Evolutionary conservation across 1,140 invertebrate genomes (phyloP).

Genomic region (Aphaenogaster floridana): DNA sequence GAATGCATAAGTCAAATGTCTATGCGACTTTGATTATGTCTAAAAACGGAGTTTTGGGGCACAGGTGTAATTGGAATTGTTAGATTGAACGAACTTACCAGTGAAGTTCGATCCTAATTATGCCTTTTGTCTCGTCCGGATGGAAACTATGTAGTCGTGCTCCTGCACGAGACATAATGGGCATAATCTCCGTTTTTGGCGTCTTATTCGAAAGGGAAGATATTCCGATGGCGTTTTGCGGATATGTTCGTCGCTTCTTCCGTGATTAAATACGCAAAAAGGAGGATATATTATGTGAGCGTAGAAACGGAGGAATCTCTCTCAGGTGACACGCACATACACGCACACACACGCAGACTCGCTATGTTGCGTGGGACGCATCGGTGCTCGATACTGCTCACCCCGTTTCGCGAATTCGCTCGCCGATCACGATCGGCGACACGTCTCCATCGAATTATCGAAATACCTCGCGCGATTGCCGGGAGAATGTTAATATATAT

Average conservation of each 20-base stretch:
- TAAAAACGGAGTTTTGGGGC: background rate
- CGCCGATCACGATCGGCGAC: constrained; percentile 79
- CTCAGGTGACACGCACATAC: constrained; percentile 38
- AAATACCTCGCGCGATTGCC: constrained; percentile 75
- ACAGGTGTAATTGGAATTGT: constrained; percentile 8
- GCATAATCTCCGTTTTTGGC: background rate
- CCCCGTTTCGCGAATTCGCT: constrained; percentile 77
- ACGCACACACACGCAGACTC: background rate
- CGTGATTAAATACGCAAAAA: constrained; percentile 35
- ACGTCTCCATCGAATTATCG: constrained; percentile 79
- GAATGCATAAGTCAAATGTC: background rate
- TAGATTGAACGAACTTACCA: too few relatives aligned
- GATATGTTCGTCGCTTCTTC: constrained; percentile 36
- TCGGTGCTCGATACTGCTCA: constrained; percentile 71
- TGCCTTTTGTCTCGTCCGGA: too few relatives aligned
- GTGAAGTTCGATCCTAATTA: too few relatives aligned
- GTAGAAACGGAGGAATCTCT: constrained; percentile 7
- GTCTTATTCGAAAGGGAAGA: constrained; percentile 12
- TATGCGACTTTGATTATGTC: constrained; percentile 22
- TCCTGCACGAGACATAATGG: too few relatives aligned
- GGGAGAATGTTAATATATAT: constrained; percentile 74
- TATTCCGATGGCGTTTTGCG: constrained; percentile 36
- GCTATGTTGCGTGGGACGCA: constrained; percentile 66
- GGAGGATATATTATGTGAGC: constrained; percentile 51
- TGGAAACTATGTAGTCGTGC: too few relatives aligned